Base-by-base conservation (phyloP, 2,888 invertebrate species). In the Anthophora plumipes region DNA sequence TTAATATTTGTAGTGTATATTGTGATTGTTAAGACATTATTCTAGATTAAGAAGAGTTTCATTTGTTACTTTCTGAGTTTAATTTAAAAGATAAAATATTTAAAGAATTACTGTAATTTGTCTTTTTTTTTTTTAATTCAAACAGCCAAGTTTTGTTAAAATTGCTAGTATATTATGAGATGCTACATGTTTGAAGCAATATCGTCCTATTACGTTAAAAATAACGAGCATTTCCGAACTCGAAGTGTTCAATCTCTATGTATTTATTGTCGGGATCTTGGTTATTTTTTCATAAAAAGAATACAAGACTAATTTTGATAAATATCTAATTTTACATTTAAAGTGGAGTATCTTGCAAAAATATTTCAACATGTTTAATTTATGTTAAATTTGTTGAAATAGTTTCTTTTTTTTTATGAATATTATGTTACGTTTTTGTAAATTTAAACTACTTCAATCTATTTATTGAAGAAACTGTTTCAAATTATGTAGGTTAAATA, bases 51-150 rank as follows among this genome's bases (percentile, higher is more conserved):
- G 7, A 22, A 41, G 2, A n/a, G n/a, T 9, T 50, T 50, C 20
- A 4, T 17, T 50, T 5, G 22, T 0, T 22, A 14, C 8, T 3
- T 14, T 0, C 8, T 48, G n/a, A 20, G 43, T 20, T 55, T 31
- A 22, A 6, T 68, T 37, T 57, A 50, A 64, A 14, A 20, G n/a
- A 55, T 68, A 55, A 37, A 43, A 11, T 46, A 57, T 68, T 48
- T 8, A 55, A 11, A 55, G 31, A 57, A 68, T 57, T 46, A 37
- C 31, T 37, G 22, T 17, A 46, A 68, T 68, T 57, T 48, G 6
- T 57, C 43, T 68, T 37, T 11, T 57, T 31, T 57, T 31, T 68
- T 37, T 11, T 57, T 31, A 31, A 57, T 68, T 68, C 57, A 20
- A 46, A 14, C 43, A 46, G 37, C 17, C 22, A 12, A 46, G 46